Conservation (phyloP, 2,797 vertebrate species). For the Loris lydekkerianus region DNA sequence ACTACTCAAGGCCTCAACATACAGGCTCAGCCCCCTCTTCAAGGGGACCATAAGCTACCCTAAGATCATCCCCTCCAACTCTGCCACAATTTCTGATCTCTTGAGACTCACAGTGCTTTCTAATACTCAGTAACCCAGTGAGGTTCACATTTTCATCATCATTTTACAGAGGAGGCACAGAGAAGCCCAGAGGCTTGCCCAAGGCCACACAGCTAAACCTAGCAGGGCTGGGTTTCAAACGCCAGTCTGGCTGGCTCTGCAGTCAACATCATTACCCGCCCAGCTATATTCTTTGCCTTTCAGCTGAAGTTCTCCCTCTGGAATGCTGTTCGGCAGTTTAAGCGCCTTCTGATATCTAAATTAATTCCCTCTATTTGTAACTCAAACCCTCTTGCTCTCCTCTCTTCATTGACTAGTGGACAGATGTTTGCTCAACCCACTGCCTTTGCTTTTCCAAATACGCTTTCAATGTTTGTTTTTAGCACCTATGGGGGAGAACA, state of each 20-base stretch:
- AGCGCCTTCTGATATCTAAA: not conserved
- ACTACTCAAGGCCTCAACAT: not conserved
- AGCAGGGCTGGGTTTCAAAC: not conserved
- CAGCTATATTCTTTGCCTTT: not conserved
- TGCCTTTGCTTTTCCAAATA: slow-evolving; percentile 42
- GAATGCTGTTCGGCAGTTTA: not conserved
- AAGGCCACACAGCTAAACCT: not conserved
- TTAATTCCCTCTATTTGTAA: not conserved
- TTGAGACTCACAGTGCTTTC: not conserved
- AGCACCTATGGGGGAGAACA: not conserved
- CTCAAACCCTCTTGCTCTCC: not conserved
- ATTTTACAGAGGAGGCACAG: not conserved
- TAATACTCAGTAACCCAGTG: not conserved
- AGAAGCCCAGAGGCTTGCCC: not conserved
- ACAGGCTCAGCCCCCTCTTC: not conserved
- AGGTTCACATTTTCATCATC: not conserved
- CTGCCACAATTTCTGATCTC: not conserved
- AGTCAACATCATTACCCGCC: not conserved
- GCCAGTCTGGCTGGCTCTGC: not conserved
- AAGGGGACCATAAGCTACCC: not conserved
- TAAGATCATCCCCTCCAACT: not conserved
- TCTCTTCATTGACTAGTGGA: not conserved
- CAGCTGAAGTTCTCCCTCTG: not conserved
- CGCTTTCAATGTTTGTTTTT: not conserved
- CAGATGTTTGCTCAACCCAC: not conserved